Base-by-base conservation (phyloP, 1,140 invertebrate species). In the Hermatobates lingyangjiaoensis region DNA sequence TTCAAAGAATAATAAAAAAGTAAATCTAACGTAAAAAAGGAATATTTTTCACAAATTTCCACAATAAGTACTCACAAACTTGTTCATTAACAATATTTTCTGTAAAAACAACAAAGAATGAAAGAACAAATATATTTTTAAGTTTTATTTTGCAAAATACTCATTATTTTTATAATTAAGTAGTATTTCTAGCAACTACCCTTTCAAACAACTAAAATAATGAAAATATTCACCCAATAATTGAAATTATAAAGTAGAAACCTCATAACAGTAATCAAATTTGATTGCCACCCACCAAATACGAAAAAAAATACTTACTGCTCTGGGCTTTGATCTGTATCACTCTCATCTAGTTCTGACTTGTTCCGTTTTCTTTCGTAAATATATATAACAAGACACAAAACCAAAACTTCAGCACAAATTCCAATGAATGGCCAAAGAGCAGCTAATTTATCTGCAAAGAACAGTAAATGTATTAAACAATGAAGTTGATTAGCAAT, bases 361-460 rank as follows among this genome's bases (percentile, higher is more conserved):
- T 92, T 92, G 71, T 85, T 87, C 59, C 86, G 81, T 67, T 86
- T 80, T 71, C 86, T 88, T 71, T 93, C 89, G 69, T 94, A 97
- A 54, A 96, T 80, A 60, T 96, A 81, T 65, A 98, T 97, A 67
- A 96, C 88, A 60, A 82, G 74, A 70, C 89, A 94, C 40, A 98
- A 77, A 57, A 96, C 75, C 54, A 89, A 73, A 25, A 97, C 91
- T 74, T 97, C 89, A 56, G 77, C 81, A 66, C 85, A 86, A 61
- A 93, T 93, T 56, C 87, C 88, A 58, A 92, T 71, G 75, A 92
- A 92, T 55, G 88, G 88, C 86, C 87, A 92, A 52, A 93, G 73
- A 50, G 88, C 87, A 53, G 86, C 87, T 61, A 87, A 76, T 71
- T 86, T 87, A 70, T 85, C 87, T 81, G 59, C 0, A 66, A 68